Conservation (phyloP, 2,888 invertebrate species). For the Leptopterna dolabrata region DNA sequence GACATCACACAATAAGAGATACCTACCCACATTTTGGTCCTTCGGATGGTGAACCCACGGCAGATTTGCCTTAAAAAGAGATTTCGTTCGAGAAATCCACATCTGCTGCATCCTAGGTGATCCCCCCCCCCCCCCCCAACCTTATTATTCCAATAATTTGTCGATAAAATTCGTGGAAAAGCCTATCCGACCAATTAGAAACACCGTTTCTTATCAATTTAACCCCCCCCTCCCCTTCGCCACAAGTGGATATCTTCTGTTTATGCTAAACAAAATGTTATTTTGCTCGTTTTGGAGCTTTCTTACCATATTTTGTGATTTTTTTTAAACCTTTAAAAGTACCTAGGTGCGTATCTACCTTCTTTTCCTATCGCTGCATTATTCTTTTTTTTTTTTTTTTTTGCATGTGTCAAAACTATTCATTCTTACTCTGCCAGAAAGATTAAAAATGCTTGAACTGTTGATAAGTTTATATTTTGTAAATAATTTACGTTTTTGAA, state of each 20-base stretch:
- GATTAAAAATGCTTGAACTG: slow-evolving; percentile 16
- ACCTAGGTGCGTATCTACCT: too few relatives aligned
- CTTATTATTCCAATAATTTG: not conserved
- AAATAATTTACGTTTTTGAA: slow-evolving; percentile 55
- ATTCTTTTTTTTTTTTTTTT: slow-evolving; percentile 28
- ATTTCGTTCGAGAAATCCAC: not conserved
- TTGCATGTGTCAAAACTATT: slow-evolving; percentile 4
- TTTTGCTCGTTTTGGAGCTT: not conserved
- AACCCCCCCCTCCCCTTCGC: not conserved
- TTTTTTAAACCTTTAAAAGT: not conserved
- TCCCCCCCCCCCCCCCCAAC: not conserved
- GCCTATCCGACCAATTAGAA: not conserved
- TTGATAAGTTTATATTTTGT: slow-evolving; percentile 47
- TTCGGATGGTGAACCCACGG: not conserved
- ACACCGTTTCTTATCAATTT: not conserved
- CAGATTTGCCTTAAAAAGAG: not conserved
- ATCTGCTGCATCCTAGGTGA: not conserved
- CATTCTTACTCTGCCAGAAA: not conserved
- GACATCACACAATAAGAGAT: not conserved
- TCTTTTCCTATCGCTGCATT: not conserved
- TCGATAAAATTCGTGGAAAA: not conserved
- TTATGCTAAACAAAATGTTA: not conserved
- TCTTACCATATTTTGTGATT: not conserved
- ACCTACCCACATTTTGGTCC: too few relatives aligned
- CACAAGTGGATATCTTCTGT: not conserved